Percentiles rank a stretch among this genome's conserved stretches.
Conservation (phyloP, 2,113 vertebrate genomes). For the Empidonax alnorum region DNA sequence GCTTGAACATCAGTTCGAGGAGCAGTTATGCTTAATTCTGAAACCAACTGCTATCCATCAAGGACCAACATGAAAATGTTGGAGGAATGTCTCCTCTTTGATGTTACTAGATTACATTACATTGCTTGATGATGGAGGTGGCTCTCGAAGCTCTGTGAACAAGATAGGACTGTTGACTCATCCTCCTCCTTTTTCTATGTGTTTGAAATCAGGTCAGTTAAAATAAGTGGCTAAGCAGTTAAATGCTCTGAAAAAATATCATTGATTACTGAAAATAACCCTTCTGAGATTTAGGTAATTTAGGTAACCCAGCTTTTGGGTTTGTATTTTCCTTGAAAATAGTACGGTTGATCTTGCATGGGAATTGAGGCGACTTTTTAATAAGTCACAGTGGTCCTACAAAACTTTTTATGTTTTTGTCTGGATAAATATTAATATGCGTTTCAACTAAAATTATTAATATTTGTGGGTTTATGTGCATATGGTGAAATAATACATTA, state of each 20-base stretch:
- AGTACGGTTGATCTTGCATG: background rate
- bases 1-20: background rate
- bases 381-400: background rate
- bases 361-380: background rate
- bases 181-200: background rate
- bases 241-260: background rate
- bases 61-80: background rate
- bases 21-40: background rate
- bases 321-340: background rate
- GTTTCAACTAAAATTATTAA: background rate
- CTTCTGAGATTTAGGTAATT: background rate
- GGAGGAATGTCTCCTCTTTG: background rate
- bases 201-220: background rate
- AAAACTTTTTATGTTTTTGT: background rate
- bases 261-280: background rate
- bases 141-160: background rate
- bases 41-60: background rate
- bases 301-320: background rate
- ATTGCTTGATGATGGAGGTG: background rate
- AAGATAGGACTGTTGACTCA: background rate
- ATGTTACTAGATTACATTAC: background rate
- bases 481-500: background rate
- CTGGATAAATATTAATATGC: background rate
- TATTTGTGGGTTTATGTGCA: background rate
- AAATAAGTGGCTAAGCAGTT: background rate